Base-by-base conservation (phyloP, 2,113 vertebrate genomes). In the Mixornis gularis region DNA sequence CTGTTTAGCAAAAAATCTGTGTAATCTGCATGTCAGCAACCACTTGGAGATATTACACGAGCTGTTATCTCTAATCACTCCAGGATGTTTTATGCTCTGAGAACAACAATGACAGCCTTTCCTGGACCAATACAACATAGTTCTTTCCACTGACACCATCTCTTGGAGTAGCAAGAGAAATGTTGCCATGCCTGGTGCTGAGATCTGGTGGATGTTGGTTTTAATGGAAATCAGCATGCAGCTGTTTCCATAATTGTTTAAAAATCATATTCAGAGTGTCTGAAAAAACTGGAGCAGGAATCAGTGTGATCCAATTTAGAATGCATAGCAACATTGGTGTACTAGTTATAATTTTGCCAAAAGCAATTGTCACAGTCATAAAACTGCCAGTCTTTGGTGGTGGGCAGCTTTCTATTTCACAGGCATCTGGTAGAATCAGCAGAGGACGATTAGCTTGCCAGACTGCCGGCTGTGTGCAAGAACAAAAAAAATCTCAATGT, bases 341-440 rank as follows among this genome's bases (percentile, higher is more conserved):
- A 36, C 94, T 97, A 96, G 97, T 96, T 96, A 96, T 94, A 96
- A 95, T 96, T 94, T 95, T 96, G 92, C 92, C 86, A 96, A 83
- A 53, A 95, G 79, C 93, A 87, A 90, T 94, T 93, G 94, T 94
- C 92, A 80, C 56, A 93, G 90, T 82, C 90, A 46, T 79, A 94
- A 93, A 96, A 76, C 89, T 97, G 88, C 66, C 86, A 90, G 87
- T 84, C 92, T 71, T 55, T 59, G 74, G 74, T 89, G 89, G 92
- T 64, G 84, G 96, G 97, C 93, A 94, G 91, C 62, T 87, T 90
- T 95, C 92, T 96, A 84, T 95, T 96, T 94, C 87, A 85, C 77
- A 94, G 94, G 77, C 95, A 96, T 93, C 92, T 94, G 89, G 90
- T 46, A 76, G 80, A 94, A 95, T 87, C 73, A 65, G 46, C 85